Percentiles rank a stretch among this genome's conserved stretches.
These are phyloP conservation scores for Scrobipalpa atriplicella DNA, from an alignment of 2,888 invertebrate genomes.

Conservation along the genomic window DNA sequence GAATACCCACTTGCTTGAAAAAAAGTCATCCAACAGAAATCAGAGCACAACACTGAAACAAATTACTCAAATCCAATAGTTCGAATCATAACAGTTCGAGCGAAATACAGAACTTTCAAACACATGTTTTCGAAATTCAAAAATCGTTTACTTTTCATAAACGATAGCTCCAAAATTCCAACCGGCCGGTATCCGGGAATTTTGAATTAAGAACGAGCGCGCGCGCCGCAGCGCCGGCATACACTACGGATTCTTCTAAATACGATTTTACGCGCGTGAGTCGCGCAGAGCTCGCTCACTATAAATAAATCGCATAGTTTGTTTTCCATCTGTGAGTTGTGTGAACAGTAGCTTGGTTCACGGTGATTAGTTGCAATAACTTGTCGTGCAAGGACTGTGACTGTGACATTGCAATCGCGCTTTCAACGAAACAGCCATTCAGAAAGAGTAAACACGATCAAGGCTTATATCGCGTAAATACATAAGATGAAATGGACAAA, in stretches of 20 bases:
- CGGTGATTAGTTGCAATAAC: slow-evolving; percentile 17
- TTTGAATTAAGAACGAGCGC: slow-evolving; percentile 51
- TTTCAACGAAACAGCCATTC: background rate
- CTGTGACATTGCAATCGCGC: background rate
- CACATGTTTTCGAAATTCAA: slow-evolving; percentile 13
- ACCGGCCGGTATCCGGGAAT: slow-evolving; percentile 29
- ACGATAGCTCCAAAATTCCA: slow-evolving; percentile 6
- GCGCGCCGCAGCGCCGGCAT: slow-evolving; percentile 55
- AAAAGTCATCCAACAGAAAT: slow-evolving; percentile 20
- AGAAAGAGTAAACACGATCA: background rate
- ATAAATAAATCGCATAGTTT: slow-evolving; percentile 60
- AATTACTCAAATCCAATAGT: slow-evolving; percentile 16
- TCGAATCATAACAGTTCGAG: slow-evolving; percentile 13
- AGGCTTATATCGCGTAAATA: no score
- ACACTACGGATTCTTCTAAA: slow-evolving; percentile 59
- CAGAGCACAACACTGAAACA: slow-evolving; percentile 17
- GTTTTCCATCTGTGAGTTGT: slow-evolving; percentile 17
- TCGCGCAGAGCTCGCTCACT: slow-evolving; percentile 52
- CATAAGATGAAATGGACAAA: no score
- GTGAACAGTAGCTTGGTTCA: slow-evolving; percentile 17
- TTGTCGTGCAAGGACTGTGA: slow-evolving; percentile 13
- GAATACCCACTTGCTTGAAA: background rate
- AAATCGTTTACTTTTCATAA: slow-evolving; percentile 4
- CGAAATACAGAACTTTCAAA: background rate
- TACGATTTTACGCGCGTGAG: slow-evolving; percentile 56